Base-by-base conservation (phyloP, 2,113 vertebrate genomes). In the Lophius piscatorius region DNA sequence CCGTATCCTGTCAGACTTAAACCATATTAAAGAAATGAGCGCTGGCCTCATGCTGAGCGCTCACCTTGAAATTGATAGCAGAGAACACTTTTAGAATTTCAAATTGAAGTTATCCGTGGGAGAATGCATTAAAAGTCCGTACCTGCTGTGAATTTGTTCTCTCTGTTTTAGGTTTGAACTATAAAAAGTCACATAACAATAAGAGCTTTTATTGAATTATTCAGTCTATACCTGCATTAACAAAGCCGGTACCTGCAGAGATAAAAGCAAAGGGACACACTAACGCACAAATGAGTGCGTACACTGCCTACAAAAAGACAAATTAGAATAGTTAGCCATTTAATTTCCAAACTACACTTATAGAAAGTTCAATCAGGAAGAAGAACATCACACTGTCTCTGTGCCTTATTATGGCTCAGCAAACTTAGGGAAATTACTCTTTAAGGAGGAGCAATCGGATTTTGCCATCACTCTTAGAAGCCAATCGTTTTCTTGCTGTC, bases 21-120 rank as follows among this genome's bases (percentile, higher is more conserved):
- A 58, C 4, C 65, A 14, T 20, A 21, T 58, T 29, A 56, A 73
- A 60, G 49, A n/a, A 63, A 17, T 36, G 31, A 41, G 49, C 31
- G 11, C 60, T 63, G 59, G 55, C 28, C 41, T 62, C 76, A 63
- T 0, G 4, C 76, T 60, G 63, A 50, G 76, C 17, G 38, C 51
- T 65, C 42, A 29, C 65, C 52, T 67, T 61, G 64, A 74, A 68
- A 80, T 45, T 58, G 46, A 64, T 65, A 62, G 17, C 29, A 52
- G 39, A 17, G 38, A 62, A 11, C 12, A 17, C 34, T 45, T 64
- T 65, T 9, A 31, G 47, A 77, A 63, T 52, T 41, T 47, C 23
- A 72, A 55, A 63, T 47, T 49, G 40, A 41, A 33, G 13, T 7
- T 10, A 24, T 33, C 45, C 61, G 40, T 18, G 7, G 54, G 65